Evolutionary conservation across 2,888 invertebrate species (phyloP).

Genomic region (Amphiduros pacificus): DNA sequence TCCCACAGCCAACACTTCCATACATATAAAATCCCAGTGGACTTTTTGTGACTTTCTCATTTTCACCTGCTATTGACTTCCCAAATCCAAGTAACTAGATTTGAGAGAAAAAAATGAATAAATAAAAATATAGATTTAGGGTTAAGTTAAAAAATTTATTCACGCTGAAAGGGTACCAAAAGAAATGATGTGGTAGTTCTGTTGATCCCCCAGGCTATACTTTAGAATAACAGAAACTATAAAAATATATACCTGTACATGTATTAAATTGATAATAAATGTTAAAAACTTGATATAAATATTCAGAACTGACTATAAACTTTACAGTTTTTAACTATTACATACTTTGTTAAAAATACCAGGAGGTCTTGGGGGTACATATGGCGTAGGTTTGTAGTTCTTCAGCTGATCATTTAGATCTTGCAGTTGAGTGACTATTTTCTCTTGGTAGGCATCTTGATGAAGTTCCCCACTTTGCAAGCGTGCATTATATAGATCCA

Average conservation of each 20-base stretch:
- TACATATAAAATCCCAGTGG: constrained; percentile 51
- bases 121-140: too few species aligned
- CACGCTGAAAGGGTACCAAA: too few species aligned
- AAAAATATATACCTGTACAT: background rate
- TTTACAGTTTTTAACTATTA: too few species aligned
- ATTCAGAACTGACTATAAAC: too few species aligned
- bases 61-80: too few species aligned
- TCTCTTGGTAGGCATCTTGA: constrained; percentile 75
- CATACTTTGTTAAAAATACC: too few species aligned
- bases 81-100: constrained; percentile 2
- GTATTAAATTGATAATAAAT: background rate
- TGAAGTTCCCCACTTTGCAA: constrained; percentile 61
- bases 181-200: background rate
- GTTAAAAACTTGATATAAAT: too few species aligned
- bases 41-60: constrained; percentile 10
- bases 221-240: background rate
- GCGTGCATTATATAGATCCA: constrained; percentile 60
- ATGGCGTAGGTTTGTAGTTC: constrained; percentile 63
- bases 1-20: constrained; percentile 68
- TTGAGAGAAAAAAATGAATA: too few species aligned
- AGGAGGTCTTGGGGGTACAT: too few species aligned
- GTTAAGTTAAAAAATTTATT: too few species aligned
- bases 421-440: constrained; percentile 73
- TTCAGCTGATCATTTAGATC: constrained; percentile 69
- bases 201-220: too few species aligned